Evolutionary conservation across 1,140 invertebrate genomes (phyloP).

Genomic region (Aradophagus sp.): DNA sequence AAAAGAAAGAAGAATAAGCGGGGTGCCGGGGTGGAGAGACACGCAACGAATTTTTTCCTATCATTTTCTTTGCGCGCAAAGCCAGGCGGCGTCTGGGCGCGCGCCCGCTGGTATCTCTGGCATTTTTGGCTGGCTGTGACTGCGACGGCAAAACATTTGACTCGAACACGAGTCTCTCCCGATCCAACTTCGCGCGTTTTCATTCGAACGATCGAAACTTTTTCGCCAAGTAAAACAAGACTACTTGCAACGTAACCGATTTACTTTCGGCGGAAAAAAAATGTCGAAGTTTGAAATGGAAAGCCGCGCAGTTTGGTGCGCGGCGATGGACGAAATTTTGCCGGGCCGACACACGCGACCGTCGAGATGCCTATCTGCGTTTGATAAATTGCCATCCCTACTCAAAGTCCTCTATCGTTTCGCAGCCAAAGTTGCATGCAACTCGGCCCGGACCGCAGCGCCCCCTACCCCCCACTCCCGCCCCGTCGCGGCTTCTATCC

Average conservation of each 20-base stretch:
- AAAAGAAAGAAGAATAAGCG: neutral
- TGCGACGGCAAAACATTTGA: conserved; percentile 61
- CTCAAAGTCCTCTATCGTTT: conserved; percentile 56
- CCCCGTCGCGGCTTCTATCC: too few relatives aligned
- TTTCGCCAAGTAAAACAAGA: too few relatives aligned
- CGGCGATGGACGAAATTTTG: conserved; percentile 65
- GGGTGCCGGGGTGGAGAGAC: conserved; percentile 17
- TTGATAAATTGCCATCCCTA: conserved; percentile 74
- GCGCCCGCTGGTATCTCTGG: conserved; percentile 73
- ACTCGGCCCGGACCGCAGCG: too few relatives aligned
- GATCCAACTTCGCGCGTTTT: neutral
- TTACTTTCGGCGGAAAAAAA: too few relatives aligned
- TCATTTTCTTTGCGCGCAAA: conserved; percentile 69
- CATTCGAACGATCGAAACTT: neutral
- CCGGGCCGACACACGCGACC: conserved; percentile 69
- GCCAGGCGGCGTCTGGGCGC: conserved; percentile 72
- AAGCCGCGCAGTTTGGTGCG: neutral
- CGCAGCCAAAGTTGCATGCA: conserved; percentile 46
- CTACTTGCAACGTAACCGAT: too few relatives aligned
- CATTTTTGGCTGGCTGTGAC: conserved; percentile 63
- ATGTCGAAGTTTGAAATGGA: too few relatives aligned
- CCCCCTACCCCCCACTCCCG: too few relatives aligned
- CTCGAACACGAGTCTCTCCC: conserved; percentile 6
- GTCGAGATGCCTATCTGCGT: conserved; percentile 70
- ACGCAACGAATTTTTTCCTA: conserved; percentile 59